Evolutionary conservation across 2,113 vertebrate species (phyloP).

Genomic region (Steatornis caripensis): DNA sequence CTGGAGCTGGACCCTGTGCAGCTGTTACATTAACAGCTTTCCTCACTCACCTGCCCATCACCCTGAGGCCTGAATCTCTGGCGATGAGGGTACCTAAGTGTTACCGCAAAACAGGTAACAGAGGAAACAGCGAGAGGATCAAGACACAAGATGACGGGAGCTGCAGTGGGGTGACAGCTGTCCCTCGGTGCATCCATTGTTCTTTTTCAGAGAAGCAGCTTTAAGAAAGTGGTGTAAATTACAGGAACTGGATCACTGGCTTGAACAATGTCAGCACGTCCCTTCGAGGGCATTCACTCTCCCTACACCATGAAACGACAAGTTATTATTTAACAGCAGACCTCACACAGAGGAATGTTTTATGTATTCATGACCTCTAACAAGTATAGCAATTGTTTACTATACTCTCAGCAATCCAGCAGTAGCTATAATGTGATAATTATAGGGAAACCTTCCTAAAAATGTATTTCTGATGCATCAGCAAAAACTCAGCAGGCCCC

Average conservation of each 20-base stretch:
- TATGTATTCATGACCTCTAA: slow-evolving; percentile 56
- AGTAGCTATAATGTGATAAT: slow-evolving; percentile 65
- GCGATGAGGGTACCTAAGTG: neutral
- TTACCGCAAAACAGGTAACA: fast-evolving
- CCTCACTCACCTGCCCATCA: neutral
- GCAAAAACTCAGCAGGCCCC: slow-evolving; percentile 34
- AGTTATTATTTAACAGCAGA: slow-evolving; percentile 64
- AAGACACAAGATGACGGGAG: fast-evolving
- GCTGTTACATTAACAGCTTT: neutral
- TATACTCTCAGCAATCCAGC: slow-evolving; percentile 30
- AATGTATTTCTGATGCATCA: slow-evolving; percentile 52
- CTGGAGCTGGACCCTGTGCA: neutral
- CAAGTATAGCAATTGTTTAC: slow-evolving; percentile 59
- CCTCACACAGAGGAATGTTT: slow-evolving; percentile 47
- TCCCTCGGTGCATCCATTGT: neutral
- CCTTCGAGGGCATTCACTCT: neutral
- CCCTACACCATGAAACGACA: neutral
- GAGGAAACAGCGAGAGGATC: neutral
- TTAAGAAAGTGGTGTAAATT: neutral
- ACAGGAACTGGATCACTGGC: slow-evolving; percentile 27
- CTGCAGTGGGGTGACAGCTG: neutral
- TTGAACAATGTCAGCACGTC: slow-evolving; percentile 28
- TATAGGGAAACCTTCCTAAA: slow-evolving; percentile 59
- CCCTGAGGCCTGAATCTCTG: neutral
- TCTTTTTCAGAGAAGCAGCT: neutral